Base-by-base conservation (phyloP, 30 jellyfish, hydroid and myxozoan species). In the Phacellophora camtschatica region DNA sequence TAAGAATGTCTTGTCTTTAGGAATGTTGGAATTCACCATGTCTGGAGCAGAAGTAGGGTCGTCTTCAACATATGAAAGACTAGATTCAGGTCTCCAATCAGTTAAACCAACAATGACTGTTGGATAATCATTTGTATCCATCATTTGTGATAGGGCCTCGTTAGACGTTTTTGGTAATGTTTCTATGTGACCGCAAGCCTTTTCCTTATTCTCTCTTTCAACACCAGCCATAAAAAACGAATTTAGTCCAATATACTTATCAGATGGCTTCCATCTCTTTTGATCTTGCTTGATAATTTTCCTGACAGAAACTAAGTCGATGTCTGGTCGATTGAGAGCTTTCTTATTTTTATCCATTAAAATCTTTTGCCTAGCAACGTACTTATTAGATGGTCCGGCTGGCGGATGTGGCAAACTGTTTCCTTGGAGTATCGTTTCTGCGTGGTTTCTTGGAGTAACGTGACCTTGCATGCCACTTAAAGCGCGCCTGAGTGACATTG, bases 151-250 rank as follows among this genome's bases (percentile, higher is more conserved):
- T 0, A 77, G 45, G 32, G 30, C 22, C 20, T 55, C 71, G 3
- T 46, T 46, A 46, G 61, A 46, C n/a, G 20, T 11, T 9, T 46
- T 13, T 10, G n/a, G 61, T 23, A 28, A 9, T 28, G 61, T 28
- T n/a, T n/a, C n/a, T n/a, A n/a, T n/a, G 16, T 46, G 61, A 7
- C 28, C 29, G 4, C 61, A 23, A 25, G 46, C 42, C 25, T 72
- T 71, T 8, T 71, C 80, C n/a, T 50, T 39, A 45, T 72, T 65
- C 54, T 84, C 88, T 27, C 54, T 65, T 28, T 84, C 95, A 56
- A 84, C 95, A 23, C 95, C 95, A 36, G 88, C 95, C 83, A 59
- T 71, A 63, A 84, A 84, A 74, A 84, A 84, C 18, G 85, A 72
- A 65, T 71, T 80, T 23, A 84, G 53, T 5, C 95, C 95, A 8